A percentile compares a stretch with the other conserved stretches of the same genome.
These are phyloP conservation scores for Ectemnius lituratus DNA, from an alignment of 2,888 invertebrate genomes.

Conservation along the genomic window DNA sequence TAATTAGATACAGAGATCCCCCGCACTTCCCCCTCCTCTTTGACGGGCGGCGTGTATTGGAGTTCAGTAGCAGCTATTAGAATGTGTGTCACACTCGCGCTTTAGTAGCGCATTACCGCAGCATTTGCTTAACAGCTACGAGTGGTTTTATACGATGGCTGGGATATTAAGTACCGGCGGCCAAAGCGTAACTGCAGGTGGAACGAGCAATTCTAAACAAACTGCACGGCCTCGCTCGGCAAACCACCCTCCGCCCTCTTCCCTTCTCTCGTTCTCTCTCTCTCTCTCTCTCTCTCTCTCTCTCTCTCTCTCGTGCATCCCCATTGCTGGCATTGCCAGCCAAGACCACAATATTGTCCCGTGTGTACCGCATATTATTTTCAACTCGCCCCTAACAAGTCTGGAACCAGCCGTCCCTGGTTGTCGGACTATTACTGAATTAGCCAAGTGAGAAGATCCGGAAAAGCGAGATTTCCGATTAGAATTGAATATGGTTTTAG, in stretches of 20 bases:
- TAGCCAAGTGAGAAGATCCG: neutral
- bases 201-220: neutral
- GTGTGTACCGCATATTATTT: neutral
- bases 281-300: no score
- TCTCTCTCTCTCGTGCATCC: no score
- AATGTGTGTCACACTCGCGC: neutral
- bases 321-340: no score
- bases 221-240: neutral
- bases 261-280: no score
- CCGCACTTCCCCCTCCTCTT: neutral
- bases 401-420: neutral
- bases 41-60: neutral
- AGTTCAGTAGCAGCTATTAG: no score
- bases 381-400: neutral
- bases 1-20: constrained; percentile 11
- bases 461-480: neutral
- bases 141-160: neutral
- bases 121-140: neutral
- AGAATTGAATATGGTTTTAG: no score
- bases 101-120: constrained; percentile 1
- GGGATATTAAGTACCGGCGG: constrained; percentile 1
- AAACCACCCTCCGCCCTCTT: no score
- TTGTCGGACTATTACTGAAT: neutral
- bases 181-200: constrained; percentile 3
- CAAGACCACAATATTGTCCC: neutral